Evolutionary conservation across 2,113 vertebrate species (phyloP).

Genomic region (Trogon melanurus): DNA sequence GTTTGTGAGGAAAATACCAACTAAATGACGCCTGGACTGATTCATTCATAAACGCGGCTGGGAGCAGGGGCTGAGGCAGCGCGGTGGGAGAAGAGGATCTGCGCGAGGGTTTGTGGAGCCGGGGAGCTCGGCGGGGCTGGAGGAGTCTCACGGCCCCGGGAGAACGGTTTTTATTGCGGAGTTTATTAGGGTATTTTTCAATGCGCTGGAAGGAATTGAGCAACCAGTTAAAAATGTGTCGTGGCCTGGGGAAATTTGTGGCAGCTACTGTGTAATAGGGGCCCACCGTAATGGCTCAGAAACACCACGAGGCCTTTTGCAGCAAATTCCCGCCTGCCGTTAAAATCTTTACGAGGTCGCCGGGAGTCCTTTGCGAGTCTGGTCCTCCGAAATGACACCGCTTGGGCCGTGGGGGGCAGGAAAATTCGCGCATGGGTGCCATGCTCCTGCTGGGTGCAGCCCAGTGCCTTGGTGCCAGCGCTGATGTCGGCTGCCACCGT

Average conservation of each 20-base stretch:
- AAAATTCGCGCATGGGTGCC: rapidly evolving
- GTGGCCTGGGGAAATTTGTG: constrained; percentile 21
- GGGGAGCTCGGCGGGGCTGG: neutral
- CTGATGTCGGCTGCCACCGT: neutral
- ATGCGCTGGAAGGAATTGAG: constrained; percentile 46
- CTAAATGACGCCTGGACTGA: neutral
- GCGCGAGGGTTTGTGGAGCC: rapidly evolving
- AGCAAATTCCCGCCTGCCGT: constrained; percentile 14
- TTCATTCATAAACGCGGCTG: neutral
- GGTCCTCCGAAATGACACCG: neutral
- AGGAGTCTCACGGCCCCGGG: neutral
- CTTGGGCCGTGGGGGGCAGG: neutral
- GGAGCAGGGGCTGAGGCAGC: neutral
- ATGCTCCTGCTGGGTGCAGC: rapidly evolving
- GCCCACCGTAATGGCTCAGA: constrained; percentile 16
- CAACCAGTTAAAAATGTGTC: constrained; percentile 48
- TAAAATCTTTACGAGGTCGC: neutral
- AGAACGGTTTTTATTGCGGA: constrained; percentile 1
- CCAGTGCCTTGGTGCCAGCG: rapidly evolving
- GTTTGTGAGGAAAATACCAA: neutral
- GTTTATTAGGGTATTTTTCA: constrained; percentile 31
- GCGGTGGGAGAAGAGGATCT: neutral
- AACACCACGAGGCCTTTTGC: neutral
- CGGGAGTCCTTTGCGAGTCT: neutral
- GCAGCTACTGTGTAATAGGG: constrained; percentile 17